Evolutionary conservation across 2,113 vertebrate species (phyloP), one percentile per base, ranked within the genome.

Genomic region (Fregata magnificens): DNA sequence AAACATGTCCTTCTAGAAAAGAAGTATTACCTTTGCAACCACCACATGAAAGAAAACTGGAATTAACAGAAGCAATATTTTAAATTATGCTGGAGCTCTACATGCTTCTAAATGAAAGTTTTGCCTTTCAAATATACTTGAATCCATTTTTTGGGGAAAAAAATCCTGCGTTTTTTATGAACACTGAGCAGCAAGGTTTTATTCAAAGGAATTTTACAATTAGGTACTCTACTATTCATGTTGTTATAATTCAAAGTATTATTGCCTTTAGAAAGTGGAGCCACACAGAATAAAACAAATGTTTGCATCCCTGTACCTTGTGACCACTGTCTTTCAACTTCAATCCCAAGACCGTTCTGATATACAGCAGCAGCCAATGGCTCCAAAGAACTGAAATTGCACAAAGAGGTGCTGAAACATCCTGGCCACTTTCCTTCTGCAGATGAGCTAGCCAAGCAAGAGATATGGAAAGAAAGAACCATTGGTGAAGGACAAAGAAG

Each of bases 141-240:
- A 67, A 61, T 58, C 58, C 0, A 36, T 36, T 44, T 44, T 3
- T 0, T 13, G 6, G 10, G 2, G 3, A 2, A 2, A 8, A 15
- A 16, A 10, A 11, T 3, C 4, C 5, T 34, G 6, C 6, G 7
- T 47, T 82, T 61, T 47, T 65, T 3, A 80, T 22, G 31, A 66
- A 61, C 10, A 50, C 10, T 18, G 5, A 79, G 32, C 40, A 63
- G 24, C 38, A 89, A 70, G 26, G 20, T 26, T 86, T 71, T 76
- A 63, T 76, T 84, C 32, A 71, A 71, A 87, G 16, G 2, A 2
- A 32, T 79, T 89, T 72, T 65, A 38, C 3, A 3, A 11, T n/a
- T 45, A 58, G 13, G 40, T 72, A 65, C 10, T 63, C 31, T 79
- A 34, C 4, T 36, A 34, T 4, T 77, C 16, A 24, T 14, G 3